Evolutionary conservation across 2,888 invertebrate species (phyloP).

Genomic region (Tuberolachnus salignus): DNA sequence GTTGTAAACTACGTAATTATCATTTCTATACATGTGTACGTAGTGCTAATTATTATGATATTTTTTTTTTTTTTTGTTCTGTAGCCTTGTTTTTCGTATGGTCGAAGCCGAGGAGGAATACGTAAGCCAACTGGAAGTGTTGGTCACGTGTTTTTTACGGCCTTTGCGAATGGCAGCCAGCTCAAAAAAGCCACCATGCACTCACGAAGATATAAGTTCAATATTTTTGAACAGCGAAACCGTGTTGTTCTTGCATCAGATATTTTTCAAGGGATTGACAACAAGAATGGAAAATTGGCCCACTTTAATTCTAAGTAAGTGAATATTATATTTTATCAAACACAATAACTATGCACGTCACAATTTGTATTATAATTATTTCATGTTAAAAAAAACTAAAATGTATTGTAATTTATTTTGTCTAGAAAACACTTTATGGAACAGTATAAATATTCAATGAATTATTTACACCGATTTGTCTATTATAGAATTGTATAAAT

Average conservation of each 20-base stretch:
- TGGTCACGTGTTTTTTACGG: slow-evolving; percentile 84
- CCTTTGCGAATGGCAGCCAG: slow-evolving; percentile 94
- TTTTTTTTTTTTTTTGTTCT: slow-evolving; percentile 57
- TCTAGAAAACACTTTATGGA: no score
- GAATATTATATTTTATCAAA: not conserved
- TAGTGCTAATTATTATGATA: no score
- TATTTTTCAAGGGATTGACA: slow-evolving; percentile 89
- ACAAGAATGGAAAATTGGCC: slow-evolving; percentile 94
- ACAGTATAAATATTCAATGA: no score
- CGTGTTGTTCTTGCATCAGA: slow-evolving; percentile 89
- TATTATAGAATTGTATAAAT: no score
- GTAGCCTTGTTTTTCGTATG: slow-evolving; percentile 84
- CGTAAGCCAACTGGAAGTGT: slow-evolving; percentile 84
- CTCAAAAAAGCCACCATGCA: slow-evolving; percentile 88
- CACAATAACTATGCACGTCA: no score
- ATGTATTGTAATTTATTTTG: no score
- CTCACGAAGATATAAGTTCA: slow-evolving; percentile 92
- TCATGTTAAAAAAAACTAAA: no score
- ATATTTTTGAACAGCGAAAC: slow-evolving; percentile 93
- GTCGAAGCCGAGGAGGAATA: slow-evolving; percentile 93
- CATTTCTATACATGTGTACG: no score
- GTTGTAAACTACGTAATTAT: no score
- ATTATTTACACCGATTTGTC: no score
- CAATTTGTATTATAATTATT: no score
- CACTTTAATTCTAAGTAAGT: slow-evolving; percentile 83